Percentiles rank a stretch among this genome's conserved stretches.
phyloP scores from a whole-genome alignment of 1,140 invertebrate genomes.

The Trichomalopsis sarcophagae region DNA sequence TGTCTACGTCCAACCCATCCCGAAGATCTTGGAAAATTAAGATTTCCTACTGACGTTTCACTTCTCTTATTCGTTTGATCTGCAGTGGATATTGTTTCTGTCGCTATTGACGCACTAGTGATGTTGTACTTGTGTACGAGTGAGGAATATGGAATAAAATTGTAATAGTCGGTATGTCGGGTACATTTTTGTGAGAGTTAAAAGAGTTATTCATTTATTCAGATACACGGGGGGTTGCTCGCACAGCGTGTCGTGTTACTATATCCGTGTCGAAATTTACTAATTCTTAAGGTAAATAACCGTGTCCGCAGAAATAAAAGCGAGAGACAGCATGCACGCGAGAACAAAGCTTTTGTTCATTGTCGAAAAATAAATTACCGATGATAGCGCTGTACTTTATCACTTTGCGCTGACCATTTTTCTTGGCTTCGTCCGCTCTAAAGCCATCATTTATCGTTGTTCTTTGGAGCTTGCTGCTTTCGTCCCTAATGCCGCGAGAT shows the following conservation, averaged over 20 bases:
- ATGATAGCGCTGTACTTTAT: constrained; percentile 4
- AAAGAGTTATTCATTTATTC: too few species aligned
- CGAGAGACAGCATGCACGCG: too few species aligned
- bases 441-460: constrained; percentile 17
- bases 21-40: too few species aligned
- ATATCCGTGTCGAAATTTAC: neutral
- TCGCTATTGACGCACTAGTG: neutral
- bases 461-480: neutral
- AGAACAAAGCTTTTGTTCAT: neutral
- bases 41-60: too few species aligned
- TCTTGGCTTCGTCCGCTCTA: neutral
- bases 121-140: neutral
- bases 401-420: constrained; percentile 32
- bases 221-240: too few species aligned
- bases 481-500: neutral
- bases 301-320: too few species aligned
- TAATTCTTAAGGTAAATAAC: neutral
- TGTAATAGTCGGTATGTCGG: neutral
- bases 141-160: neutral
- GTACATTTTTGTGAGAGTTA: too few species aligned
- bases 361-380: neutral
- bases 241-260: too few species aligned
- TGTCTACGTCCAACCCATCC: neutral
- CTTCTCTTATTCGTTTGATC: too few species aligned
- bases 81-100: too few species aligned